phyloP scores from a whole-genome alignment of 2,888 invertebrate genomes.

The Periphyllus acericola region DNA sequence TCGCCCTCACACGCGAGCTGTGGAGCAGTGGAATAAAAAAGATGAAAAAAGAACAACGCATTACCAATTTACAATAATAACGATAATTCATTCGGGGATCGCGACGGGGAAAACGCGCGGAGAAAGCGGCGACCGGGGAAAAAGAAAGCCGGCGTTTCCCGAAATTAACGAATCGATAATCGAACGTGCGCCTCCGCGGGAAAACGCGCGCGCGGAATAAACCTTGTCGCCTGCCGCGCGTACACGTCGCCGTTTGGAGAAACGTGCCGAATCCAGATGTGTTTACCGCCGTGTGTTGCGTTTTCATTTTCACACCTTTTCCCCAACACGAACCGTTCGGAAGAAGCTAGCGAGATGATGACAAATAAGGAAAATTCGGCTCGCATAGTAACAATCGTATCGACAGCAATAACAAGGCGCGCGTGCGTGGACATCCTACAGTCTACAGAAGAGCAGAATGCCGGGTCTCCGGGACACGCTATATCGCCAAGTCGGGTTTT shows the following conservation, averaged over 20 bases:
- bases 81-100: background rate
- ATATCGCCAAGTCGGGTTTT: background rate
- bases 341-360: too few relatives aligned
- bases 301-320: too few relatives aligned
- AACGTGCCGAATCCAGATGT: too few relatives aligned
- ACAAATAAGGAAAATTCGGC: too few relatives aligned
- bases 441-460: background rate
- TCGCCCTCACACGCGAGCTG: background rate
- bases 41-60: background rate
- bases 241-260: too few relatives aligned
- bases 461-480: background rate
- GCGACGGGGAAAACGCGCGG: background rate
- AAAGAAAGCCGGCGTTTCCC: background rate
- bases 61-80: background rate
- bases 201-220: background rate
- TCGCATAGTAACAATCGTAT: too few relatives aligned
- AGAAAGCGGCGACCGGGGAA: background rate
- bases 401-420: background rate
- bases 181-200: background rate
- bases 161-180: background rate
- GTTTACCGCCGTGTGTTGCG: too few relatives aligned
- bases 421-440: background rate
- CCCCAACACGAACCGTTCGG: too few relatives aligned
- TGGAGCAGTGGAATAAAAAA: background rate
- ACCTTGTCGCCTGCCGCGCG: background rate